A percentile compares a stretch with the other conserved stretches of the same genome.
Evolutionary conservation across 2,888 invertebrate species (phyloP).

Genomic region (Hirtodrosophila cameraria): DNA sequence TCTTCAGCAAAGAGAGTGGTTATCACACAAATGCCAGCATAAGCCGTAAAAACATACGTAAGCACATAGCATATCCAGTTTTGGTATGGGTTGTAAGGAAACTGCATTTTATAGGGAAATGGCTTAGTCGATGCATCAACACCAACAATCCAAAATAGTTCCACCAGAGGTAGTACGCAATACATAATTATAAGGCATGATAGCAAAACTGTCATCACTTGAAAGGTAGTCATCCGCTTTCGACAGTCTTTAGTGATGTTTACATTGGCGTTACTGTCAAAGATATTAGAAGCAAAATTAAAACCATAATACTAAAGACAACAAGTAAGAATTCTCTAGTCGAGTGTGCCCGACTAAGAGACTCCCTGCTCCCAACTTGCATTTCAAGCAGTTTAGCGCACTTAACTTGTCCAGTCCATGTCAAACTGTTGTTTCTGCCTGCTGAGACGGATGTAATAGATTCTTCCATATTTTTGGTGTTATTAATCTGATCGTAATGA

Average conservation of each 20-base stretch:
- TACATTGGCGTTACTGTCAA: conserved; percentile 59
- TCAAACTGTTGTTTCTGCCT: too few relatives aligned
- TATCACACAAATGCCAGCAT: conserved; percentile 82
- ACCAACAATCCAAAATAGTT: conserved; percentile 60
- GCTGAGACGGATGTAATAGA: too few relatives aligned
- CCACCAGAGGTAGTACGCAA: conserved; percentile 80
- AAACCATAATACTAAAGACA: too few relatives aligned
- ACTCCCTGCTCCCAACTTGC: too few relatives aligned
- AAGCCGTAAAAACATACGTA: conserved; percentile 82
- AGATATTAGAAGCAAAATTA: background rate
- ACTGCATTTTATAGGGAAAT: conserved; percentile 84
- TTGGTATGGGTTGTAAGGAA: conserved; percentile 80
- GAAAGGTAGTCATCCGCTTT: conserved; percentile 77
- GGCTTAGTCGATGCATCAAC: conserved; percentile 64
- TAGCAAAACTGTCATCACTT: conserved; percentile 78
- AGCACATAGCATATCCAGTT: conserved; percentile 72
- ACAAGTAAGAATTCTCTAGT: too few relatives aligned
- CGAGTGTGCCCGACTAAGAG: too few relatives aligned
- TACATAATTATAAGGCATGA: conserved; percentile 82
- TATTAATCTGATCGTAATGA: too few relatives aligned
- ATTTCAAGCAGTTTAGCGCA: too few relatives aligned
- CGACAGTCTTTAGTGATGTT: conserved; percentile 72
- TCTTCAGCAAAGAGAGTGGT: conserved; percentile 83
- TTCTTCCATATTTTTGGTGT: too few relatives aligned
- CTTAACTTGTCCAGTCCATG: too few relatives aligned